Conservation (phyloP, 2,888 invertebrate species). For the Cheilosia impressa region DNA sequence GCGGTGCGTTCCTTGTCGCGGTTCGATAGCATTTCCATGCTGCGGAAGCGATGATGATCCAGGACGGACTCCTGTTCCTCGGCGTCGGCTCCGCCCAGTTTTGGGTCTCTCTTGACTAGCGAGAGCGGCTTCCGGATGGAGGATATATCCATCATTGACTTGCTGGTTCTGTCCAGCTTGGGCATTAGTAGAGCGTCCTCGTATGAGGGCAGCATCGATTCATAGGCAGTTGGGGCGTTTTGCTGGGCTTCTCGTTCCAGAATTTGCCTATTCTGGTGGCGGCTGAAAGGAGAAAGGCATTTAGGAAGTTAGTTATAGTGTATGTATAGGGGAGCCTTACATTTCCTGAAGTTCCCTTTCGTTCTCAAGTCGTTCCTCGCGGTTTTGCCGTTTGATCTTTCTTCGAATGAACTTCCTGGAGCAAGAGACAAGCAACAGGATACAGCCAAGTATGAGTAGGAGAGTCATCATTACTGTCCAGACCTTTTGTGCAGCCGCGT, state of each 20-base stretch:
- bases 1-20: slow-evolving; percentile 81
- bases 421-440: slow-evolving; percentile 77
- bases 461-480: slow-evolving; percentile 86
- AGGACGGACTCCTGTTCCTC: slow-evolving; percentile 78
- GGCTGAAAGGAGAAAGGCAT: slow-evolving; percentile 76
- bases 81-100: slow-evolving; percentile 50
- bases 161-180: slow-evolving; percentile 86
- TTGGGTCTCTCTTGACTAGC: slow-evolving; percentile 77
- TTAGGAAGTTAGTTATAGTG: background rate
- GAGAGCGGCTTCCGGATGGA: slow-evolving; percentile 80
- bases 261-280: slow-evolving; percentile 85
- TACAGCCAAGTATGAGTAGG: slow-evolving; percentile 80
- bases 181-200: slow-evolving; percentile 91
- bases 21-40: slow-evolving; percentile 82
- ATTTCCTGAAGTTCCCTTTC: slow-evolving; percentile 82
- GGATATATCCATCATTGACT: slow-evolving; percentile 84
- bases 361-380: slow-evolving; percentile 84
- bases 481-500: slow-evolving; percentile 84
- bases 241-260: slow-evolving; percentile 85
- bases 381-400: slow-evolving; percentile 82
- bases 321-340: slow-evolving; percentile 77
- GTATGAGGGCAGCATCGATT: slow-evolving; percentile 90
- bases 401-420: slow-evolving; percentile 85
- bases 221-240: slow-evolving; percentile 87
- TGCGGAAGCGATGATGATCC: slow-evolving; percentile 81